Base-by-base conservation (phyloP, 1,140 invertebrate genomes). In the Phortica variegata region DNA sequence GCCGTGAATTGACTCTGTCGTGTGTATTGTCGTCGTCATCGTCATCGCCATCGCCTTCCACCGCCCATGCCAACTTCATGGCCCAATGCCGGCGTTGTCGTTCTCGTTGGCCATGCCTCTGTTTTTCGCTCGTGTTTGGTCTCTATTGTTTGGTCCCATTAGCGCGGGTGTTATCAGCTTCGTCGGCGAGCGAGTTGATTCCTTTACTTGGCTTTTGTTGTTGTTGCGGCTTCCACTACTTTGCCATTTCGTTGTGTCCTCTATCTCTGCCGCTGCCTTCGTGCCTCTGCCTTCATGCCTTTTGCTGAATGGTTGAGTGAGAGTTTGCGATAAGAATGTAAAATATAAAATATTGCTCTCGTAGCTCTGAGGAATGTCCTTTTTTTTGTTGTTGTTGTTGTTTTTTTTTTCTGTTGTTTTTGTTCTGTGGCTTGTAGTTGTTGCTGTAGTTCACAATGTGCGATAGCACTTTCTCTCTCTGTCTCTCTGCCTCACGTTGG, bases 71-170 rank as follows among this genome's bases (percentile, higher is more conserved):
- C 33, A 3, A 13, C 29, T n/a, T 3, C 38, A 2, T 17, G 12
- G 12, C 17, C 16, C 2, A 16, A 43, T 12, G 38, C 26, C 23
- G 43, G 38, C 17, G 50, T 40, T 17, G n/a, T 15, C 33, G 16
- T n/a, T 40, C n/a, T n/a, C 29, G n/a, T 31, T 21, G 44, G 19
- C 42, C 46, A 39, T 44, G 36, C 51, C 46, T 49, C 48, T 57
- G 52, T 52, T 44, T 40, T 54, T 62, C 60, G 53, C 54, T 68
- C 60, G 61, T 69, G 58, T 69, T 68, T 60, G 65, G 63, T 60
- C n/a, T n/a, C n/a, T n/a, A 70, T 73, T 73, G 65, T 73, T 73
- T 68, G 65, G 62, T 70, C 70, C 70, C 70, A 73, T 73, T 73
- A 70, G 70, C 63, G 65, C 70, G 70, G 65, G 65, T 63, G 63